Evolutionary conservation across 2,113 vertebrate genomes (phyloP), one percentile per base, ranked within the genome.

Genomic region (Heteronetta atricapilla): DNA sequence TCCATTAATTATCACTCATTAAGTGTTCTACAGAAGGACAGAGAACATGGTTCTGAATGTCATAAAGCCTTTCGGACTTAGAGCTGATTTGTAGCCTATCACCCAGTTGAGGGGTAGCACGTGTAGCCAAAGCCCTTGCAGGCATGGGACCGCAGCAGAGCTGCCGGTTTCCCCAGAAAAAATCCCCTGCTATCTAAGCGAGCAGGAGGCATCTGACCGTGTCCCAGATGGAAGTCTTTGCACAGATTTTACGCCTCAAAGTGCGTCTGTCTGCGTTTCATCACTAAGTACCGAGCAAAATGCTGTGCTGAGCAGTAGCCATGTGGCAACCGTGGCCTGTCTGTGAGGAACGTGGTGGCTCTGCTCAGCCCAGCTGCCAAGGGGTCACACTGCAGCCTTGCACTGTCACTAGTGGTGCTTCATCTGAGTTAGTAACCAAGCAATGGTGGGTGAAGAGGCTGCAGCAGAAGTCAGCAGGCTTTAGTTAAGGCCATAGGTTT

Each of bases 291-390:
- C 8, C 10, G 18, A 38, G 33, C 20, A 68, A 76, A 82, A 5
- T 18, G 5, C 14, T 63, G 58, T 59, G 50, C 10, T 62, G 59
- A 15, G 15, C 42, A 25, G 36, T 40, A 78, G 40, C 42, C 18
- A 11, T 2, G 1, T 10, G n/a, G 44, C 22, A 66, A 19, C n/a
- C 0, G 0, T 69, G 79, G 13, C n/a, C 13, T 70, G n/a, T 48
- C 44, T 42, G 18, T 0, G 3, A 82, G 34, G 34, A 85, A 36
- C 0, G 5, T 72, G 16, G 52, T 85, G 69, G 23, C 9, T 33
- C n/a, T 14, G 9, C 16, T 70, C 52, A 69, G 52, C 62, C 21
- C 38, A 29, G 16, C 28, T 5, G 56, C 38, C 2, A 5, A 2
- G 22, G 23, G 67, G n/a, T 33, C 28, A 22, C 6, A 4, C 28